These are phyloP conservation scores for Psettodes erumei DNA, from an alignment of 2,113 vertebrate genomes.

Conservation along the genomic window DNA sequence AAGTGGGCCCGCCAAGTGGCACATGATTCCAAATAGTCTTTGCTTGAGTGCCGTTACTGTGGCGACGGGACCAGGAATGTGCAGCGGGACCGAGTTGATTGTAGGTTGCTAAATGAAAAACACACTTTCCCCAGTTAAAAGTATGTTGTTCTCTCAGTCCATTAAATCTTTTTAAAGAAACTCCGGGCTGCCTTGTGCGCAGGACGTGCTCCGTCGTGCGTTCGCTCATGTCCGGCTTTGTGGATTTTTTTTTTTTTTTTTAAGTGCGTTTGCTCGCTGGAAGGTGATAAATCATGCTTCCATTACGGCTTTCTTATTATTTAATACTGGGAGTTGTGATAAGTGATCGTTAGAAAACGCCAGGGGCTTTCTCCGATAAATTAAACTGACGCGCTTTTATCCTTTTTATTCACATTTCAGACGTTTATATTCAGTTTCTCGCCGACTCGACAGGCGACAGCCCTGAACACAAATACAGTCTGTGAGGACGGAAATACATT, in stretches of 20 bases:
- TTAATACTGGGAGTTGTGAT: too few species aligned
- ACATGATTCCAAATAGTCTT: constrained; percentile 78
- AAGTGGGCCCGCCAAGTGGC: constrained; percentile 71
- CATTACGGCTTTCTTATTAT: not conserved
- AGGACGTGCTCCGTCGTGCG: constrained; percentile 50
- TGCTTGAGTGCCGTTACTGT: constrained; percentile 78
- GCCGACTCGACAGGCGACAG: constrained; percentile 16
- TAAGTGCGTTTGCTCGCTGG: too few species aligned
- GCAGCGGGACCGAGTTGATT: constrained; percentile 77
- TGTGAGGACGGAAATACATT: not conserved
- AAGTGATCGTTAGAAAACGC: too few species aligned
- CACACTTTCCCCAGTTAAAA: constrained; percentile 75
- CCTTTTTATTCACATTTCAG: constrained; percentile 18
- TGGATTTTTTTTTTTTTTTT: too few species aligned
- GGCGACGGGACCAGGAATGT: constrained; percentile 77
- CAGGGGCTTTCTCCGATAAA: not conserved
- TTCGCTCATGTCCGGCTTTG: constrained; percentile 59
- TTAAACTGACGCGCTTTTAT: constrained; percentile 25
- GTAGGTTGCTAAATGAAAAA: constrained; percentile 79
- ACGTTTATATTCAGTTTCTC: constrained; percentile 33
- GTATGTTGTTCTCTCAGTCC: constrained; percentile 65
- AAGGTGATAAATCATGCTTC: too few species aligned
- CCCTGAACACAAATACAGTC: constrained; percentile 13
- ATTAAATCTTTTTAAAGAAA: constrained; percentile 73
- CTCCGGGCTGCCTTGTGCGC: constrained; percentile 55